Evolutionary conservation across 1,140 invertebrate species (phyloP).

Genomic region (Drosophila tropicalis): DNA sequence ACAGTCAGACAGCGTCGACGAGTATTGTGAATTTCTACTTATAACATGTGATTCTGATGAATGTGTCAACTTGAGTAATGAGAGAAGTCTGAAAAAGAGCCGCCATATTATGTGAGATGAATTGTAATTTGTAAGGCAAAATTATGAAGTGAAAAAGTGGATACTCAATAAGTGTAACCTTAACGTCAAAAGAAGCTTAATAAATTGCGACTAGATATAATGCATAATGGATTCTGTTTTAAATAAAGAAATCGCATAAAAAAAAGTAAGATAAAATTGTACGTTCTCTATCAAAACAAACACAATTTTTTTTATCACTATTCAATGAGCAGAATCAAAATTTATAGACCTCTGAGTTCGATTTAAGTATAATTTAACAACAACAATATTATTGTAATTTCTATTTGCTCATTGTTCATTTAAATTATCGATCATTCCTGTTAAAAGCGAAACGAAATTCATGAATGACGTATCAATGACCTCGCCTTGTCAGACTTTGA

Average conservation of each 20-base stretch:
- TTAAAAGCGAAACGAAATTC: conserved; percentile 4
- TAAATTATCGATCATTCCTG: conserved; percentile 18
- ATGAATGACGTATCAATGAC: conserved; percentile 37
- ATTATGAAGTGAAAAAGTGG: conserved; percentile 4
- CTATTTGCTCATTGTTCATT: conserved; percentile 19
- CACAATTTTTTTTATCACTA: too few species aligned
- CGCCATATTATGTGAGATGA: conserved; percentile 14
- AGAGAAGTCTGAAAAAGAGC: conserved; percentile 18
- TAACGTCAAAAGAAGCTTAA: background rate
- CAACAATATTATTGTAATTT: conserved; percentile 22
- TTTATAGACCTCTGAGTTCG: too few species aligned
- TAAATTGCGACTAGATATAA: too few species aligned
- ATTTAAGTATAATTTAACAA: too few species aligned
- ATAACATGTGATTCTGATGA: conserved; percentile 27
- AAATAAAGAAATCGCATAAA: too few species aligned
- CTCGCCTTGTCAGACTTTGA: conserved; percentile 71
- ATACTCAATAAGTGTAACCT: conserved; percentile 1
- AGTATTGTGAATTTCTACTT: conserved; percentile 7
- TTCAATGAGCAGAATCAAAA: too few species aligned
- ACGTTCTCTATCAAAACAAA: too few species aligned
- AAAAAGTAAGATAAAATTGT: too few species aligned
- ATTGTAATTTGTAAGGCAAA: background rate
- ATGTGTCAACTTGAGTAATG: conserved; percentile 21
- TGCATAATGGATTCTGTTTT: background rate
- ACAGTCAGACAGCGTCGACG: conserved; percentile 6